Base-by-base conservation (phyloP, 2,797 vertebrate species). In the Lutjanus argentimaculatus region DNA sequence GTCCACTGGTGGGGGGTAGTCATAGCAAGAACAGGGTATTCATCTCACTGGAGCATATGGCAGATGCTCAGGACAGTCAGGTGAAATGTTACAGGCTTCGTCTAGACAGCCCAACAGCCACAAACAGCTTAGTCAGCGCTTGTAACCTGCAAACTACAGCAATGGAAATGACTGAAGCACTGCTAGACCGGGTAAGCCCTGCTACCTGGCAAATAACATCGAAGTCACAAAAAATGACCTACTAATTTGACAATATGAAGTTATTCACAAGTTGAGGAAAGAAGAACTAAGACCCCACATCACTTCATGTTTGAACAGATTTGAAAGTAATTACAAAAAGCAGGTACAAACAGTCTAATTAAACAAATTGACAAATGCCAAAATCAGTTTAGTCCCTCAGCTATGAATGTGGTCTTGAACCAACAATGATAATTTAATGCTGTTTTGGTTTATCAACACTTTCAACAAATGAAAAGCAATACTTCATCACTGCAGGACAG, bases 71-170 rank as follows among this genome's bases (percentile, higher is more conserved):
- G 52, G 70, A 78, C 79, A 72, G 67, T 69, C 65, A 79, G 83
- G 75, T 89, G 80, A 87, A 75, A 89, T 79, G 81, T 79, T 77
- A 75, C 77, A 79, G 71, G 58, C 69, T 76, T 63, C 64, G 86
- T 73, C 75, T 75, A 88, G 89, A 86, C 83, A 56, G 43, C 25
- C 36, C 10, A 46, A 80, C 63, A 63, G 65, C 69, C 55, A 55
- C 66, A 56, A 65, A 75, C 57, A 66, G 77, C 67, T 67, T 64
- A 56, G 74, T 87, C 80, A 86, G 83, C 84, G 72, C 65, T 68
- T 75, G 17, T 16, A 55, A 70, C 36, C 17, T 64, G 40, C 53
- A 78, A 75, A 79, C 70, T 55, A 62, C 46, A 46, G 52, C 6
- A 4, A 73, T 25, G 14, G 53, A 69, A 67, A 73, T 16, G 13